Base-by-base conservation (phyloP, 1,140 invertebrate genomes). In the Luehdorfia chinensis region DNA sequence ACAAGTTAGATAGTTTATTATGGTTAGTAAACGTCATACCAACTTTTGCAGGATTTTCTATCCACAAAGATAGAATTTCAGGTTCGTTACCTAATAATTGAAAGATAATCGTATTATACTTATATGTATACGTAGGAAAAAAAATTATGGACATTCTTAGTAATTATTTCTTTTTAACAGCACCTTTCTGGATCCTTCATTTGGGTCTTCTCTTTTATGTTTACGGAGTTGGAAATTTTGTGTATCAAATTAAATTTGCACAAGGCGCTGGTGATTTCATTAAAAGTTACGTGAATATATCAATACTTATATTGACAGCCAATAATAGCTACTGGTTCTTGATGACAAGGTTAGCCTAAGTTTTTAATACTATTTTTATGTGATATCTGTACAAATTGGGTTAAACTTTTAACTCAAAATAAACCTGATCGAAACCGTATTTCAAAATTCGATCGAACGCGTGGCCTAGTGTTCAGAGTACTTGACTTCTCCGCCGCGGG, bases 261-360 rank as follows among this genome's bases (percentile, higher is more conserved):
- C 14, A 64, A 7, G 58, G 50, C 1, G 51, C 59, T 8, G 50
- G 49, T 1, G 75, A 76, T 28, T 66, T 66, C 16, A 64, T 79
- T 4, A 74, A 77, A 47, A 73, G 65, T 21, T 72, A 62, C 23
- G 56, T 77, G 9, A 79, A 73, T 39, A 37, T 79, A 0, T 67
- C 68, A 0, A 39, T 79, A 5, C 4, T 78, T 0, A 33, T 55
- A 2, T 31, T 83, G 2, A 70, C 60, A 3, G 32, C 21, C 2
- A 76, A 73, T 33, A 72, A 58, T 19, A 72, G 68, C 48, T 69
- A 69, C 36, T 83, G 78, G 74, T 78, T 58, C 41, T 32, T 77
- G 4, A 59, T 16, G 27, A 63, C 75, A 47, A 65, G 68, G 78
- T 83, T 48, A 61, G 7, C 15, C 28, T 23, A 31, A 25, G 28